Evolutionary conservation across 2,113 vertebrate genomes (phyloP).

Genomic region (Archilochus colubris): DNA sequence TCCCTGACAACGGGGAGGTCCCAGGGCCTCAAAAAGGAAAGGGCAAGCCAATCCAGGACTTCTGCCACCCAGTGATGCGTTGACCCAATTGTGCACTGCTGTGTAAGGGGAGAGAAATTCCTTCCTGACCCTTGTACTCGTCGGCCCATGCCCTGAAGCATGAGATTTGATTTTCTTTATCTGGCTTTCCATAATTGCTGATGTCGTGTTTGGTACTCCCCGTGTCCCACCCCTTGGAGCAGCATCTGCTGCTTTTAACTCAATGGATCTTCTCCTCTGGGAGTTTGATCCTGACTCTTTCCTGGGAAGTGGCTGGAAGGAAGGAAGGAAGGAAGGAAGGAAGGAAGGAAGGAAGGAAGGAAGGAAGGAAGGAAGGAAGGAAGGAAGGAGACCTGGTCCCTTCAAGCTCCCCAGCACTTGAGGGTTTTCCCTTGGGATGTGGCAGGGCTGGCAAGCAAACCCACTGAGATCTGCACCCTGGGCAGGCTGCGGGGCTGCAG

Average conservation of each 20-base stretch:
- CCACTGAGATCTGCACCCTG: not conserved
- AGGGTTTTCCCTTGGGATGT: not conserved
- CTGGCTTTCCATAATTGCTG: conserved; percentile 43
- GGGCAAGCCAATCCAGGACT: conserved; percentile 1
- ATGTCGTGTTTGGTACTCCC: not conserved
- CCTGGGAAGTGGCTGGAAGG: not conserved
- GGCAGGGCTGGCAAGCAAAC: not conserved
- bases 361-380: no score
- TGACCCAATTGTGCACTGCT: conserved; percentile 64
- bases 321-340: not conserved
- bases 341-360: no score
- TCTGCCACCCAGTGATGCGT: conserved; percentile 14
- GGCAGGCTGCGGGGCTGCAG: not conserved
- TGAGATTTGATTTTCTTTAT: conserved; percentile 70
- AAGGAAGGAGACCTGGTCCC: not conserved
- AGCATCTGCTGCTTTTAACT: conserved; percentile 38
- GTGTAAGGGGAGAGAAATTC: conserved; percentile 62
- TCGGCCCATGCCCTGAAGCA: conserved; percentile 57
- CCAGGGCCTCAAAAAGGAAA: not conserved
- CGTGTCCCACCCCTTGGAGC: conserved; percentile 4
- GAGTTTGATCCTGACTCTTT: not conserved
- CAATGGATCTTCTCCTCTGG: conserved; percentile 20
- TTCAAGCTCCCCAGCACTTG: not conserved
- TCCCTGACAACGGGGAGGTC: not conserved
- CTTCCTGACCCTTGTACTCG: conserved; percentile 53